Evolutionary conservation across 2,797 vertebrate genomes (phyloP).

Genomic region (Periophthalmus magnuspinnatus): DNA sequence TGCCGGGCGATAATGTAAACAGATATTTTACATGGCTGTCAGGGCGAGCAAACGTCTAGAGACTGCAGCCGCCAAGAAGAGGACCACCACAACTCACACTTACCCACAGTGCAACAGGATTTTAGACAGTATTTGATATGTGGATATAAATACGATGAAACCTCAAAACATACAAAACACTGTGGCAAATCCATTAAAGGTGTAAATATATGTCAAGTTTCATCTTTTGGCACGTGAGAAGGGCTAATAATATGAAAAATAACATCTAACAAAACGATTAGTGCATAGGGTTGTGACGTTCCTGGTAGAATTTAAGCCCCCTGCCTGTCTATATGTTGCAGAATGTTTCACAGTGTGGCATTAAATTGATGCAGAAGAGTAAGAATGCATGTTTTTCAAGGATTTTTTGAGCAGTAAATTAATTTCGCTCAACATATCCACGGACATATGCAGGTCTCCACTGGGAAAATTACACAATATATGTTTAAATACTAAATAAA

Average conservation of each 20-base stretch:
- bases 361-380: background rate
- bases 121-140: constrained; percentile 7
- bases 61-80: constrained; percentile 44
- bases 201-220: too few species aligned
- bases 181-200: too few species aligned
- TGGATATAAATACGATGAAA: constrained; percentile 10
- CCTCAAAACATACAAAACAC: too few species aligned
- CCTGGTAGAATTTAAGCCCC: background rate
- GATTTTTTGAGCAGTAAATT: background rate
- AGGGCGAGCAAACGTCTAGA: constrained; percentile 44
- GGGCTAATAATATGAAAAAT: too few species aligned
- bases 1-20: constrained; percentile 73
- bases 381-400: background rate
- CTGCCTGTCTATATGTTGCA: background rate
- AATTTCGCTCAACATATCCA: background rate
- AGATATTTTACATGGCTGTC: constrained; percentile 76
- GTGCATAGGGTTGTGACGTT: background rate
- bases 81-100: constrained; percentile 28
- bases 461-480: background rate
- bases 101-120: constrained; percentile 38
- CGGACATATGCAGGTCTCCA: background rate
- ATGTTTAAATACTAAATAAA: background rate
- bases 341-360: background rate
- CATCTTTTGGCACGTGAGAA: too few species aligned
- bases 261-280: too few species aligned